A percentile compares a stretch with the other conserved stretches of the same genome.
These are phyloP conservation scores for Apostichopus californicus DNA, from an alignment of 35 echinoderm and acorn worm genomes.

Conservation along the genomic window DNA sequence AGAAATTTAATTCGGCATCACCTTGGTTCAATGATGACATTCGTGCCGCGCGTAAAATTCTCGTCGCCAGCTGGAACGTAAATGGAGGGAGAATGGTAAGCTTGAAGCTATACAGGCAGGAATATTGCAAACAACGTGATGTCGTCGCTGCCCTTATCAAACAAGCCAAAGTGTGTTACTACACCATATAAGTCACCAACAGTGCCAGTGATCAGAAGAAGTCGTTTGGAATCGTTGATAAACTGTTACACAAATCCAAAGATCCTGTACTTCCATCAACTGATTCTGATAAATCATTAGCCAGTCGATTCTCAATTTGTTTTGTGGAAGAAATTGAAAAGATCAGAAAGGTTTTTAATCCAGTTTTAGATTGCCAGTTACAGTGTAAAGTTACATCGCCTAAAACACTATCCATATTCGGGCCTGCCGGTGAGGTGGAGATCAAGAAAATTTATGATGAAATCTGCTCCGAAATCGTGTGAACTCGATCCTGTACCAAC, in stretches of 20 bases:
- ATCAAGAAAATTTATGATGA: slow-evolving; percentile 58
- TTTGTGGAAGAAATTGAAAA: neutral
- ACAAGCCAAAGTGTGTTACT: neutral
- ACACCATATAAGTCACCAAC: neutral
- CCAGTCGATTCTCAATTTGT: neutral
- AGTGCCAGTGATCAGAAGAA: slow-evolving; percentile 40
- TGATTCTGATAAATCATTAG: neutral
- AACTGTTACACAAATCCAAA: neutral
- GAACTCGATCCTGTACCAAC: slow-evolving; percentile 45
- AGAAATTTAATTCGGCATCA: neutral
- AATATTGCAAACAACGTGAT: slow-evolving; percentile 35
- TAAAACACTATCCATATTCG: neutral
- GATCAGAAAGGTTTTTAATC: no score
- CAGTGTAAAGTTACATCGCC: neutral
- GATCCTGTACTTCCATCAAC: neutral
- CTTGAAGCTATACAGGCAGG: slow-evolving; percentile 38
- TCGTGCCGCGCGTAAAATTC: slow-evolving; percentile 12
- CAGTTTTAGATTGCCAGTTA: neutral
- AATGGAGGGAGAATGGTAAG: slow-evolving; percentile 13
- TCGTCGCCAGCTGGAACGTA: slow-evolving; percentile 38
- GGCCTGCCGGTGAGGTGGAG: neutral
- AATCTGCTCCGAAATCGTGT: slow-evolving; percentile 49
- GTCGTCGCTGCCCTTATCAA: no score
- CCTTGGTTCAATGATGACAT: slow-evolving; percentile 50
- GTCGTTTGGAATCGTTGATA: slow-evolving; percentile 35